Base-by-base conservation (phyloP, 2,113 vertebrate species). In the Phyllostomus hastatus region DNA sequence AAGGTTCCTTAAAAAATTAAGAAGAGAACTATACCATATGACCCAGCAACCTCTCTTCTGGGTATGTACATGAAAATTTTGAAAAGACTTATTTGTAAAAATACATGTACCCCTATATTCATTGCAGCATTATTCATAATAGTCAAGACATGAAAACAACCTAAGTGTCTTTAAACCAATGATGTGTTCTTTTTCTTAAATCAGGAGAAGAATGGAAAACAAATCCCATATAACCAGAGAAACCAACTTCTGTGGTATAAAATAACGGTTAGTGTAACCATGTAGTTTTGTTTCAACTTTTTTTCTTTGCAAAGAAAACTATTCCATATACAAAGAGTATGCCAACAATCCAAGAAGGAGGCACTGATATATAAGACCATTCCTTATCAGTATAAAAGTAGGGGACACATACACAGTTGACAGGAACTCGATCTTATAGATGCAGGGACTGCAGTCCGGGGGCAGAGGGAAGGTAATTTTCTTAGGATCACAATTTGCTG, bases 271-370 rank as follows among this genome's bases (percentile, higher is more conserved):
- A 91, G 24, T 83, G 35, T 69, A 95, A 75, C 0, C 2, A 1
- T 48, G 33, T 14, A 91, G 66, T 54, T 82, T 72, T 69, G 31
- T 95, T 90, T 96, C 0, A 10, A 11, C 41, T 78, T 38, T 94
- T 52, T 73, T 52, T 91, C 76, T 91, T 97, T 83, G 87, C 50
- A 83, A 95, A 48, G 46, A 86, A 88, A 95, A 87, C 66, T 28
- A 50, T 6, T 95, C 84, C 43, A 54, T 38, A 52, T 16, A 83
- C 24, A 83, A 88, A 82, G 6, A 19, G 11, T 48, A 43, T 94
- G 75, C n/a, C 48, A 90, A 75, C 19, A 59, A 26, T 87, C 48
- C 93, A 78, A 90, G 76, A 89, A 61, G 35, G 43, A 69, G 76
- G 50, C 57, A 24, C 26, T 91, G 41, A 38, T 80, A 82, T 54